Percentiles rank a stretch among this genome's conserved stretches.
Evolutionary conservation across 1,140 invertebrate genomes (phyloP).

Genomic region (Aculops lycopersici): DNA sequence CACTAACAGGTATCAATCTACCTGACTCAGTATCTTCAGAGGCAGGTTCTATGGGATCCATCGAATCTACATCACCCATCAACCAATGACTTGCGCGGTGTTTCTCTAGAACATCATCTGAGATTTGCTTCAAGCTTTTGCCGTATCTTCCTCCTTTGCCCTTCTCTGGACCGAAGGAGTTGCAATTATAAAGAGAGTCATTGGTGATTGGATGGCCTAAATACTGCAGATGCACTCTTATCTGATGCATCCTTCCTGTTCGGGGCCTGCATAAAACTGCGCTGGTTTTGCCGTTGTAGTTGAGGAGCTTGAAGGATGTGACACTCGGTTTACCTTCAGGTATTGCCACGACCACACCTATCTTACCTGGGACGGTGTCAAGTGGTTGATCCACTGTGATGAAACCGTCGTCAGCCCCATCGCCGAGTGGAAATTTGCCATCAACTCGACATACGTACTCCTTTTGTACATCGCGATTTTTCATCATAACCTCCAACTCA

Average conservation of each 20-base stretch:
- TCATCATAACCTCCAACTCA: slow-evolving; percentile 71
- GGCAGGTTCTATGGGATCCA: neutral
- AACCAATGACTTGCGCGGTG: slow-evolving; percentile 76
- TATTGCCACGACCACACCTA: slow-evolving; percentile 59
- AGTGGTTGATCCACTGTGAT: slow-evolving; percentile 63
- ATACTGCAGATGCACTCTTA: slow-evolving; percentile 89
- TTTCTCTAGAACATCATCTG: slow-evolving; percentile 51
- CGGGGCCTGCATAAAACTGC: slow-evolving; percentile 61
- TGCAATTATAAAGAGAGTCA: slow-evolving; percentile 73
- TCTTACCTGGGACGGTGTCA: slow-evolving; percentile 68
- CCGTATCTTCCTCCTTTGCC: slow-evolving; percentile 69
- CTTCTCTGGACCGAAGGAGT: slow-evolving; percentile 43
- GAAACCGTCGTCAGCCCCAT: slow-evolving; percentile 46
- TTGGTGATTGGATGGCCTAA: slow-evolving; percentile 85
- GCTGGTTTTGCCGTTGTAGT: slow-evolving; percentile 47
- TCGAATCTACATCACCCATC: neutral
- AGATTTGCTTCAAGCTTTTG: slow-evolving; percentile 48
- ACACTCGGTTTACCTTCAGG: slow-evolving; percentile 58
- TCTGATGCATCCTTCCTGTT: slow-evolving; percentile 92
- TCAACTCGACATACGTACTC: slow-evolving; percentile 88
- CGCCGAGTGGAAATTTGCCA: slow-evolving; percentile 78
- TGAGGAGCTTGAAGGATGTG: slow-evolving; percentile 57
- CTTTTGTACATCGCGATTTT: slow-evolving; percentile 61
- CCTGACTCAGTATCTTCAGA: neutral
- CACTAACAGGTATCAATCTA: too few species aligned